Evolutionary conservation across 2,113 vertebrate species (phyloP), one percentile per base, ranked within the genome.

Genomic region (Picathartes gymnocephalus): DNA sequence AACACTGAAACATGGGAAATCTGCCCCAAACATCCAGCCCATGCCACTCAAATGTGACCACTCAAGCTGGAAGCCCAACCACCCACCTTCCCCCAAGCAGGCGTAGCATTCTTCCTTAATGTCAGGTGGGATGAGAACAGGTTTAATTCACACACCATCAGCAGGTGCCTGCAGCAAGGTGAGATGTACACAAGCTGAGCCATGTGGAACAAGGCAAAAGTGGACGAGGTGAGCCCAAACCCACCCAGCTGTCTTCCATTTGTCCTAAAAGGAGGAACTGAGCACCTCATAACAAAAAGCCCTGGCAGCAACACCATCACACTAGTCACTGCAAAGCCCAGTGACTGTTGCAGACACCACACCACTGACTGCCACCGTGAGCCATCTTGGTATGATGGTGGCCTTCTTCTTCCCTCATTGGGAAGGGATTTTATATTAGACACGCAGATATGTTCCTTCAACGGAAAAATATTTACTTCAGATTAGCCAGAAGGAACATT

Each of bases 331-430:
- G 57, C 47, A 60, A 66, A 88, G 54, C 16, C 42, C 33, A 61
- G 27, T 0, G 3, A 74, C 13, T 31, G 66, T 48, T 76, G 57
- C 0, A 0, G 13, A 25, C 15, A 51, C 7, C 0, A 0, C 1
- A 1, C 19, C 31, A 47, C 51, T 0, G 2, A 51, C 37, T 51
- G 62, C 30, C 28, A 61, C 58, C 58, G 44, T 0, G 0, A 82
- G n/a, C 47, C 21, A 5, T 9, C 33, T 57, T 2, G 7, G n/a
- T 24, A 51, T 10, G 10, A 45, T 1, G 1, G 3, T 27, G 15
- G 17, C 31, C 35, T 35, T 17, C 27, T 31, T 14, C 40, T 45
- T 86, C 35, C 30, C 25, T 19, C 4, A 0, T 3, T 22, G 6
- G 30, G 23, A 65, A 62, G 24, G 15, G 62, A 81, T 66, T 94